These are phyloP conservation scores for Pitangus sulphuratus DNA, from an alignment of 2,797 vertebrate species.

Conservation along the genomic window DNA sequence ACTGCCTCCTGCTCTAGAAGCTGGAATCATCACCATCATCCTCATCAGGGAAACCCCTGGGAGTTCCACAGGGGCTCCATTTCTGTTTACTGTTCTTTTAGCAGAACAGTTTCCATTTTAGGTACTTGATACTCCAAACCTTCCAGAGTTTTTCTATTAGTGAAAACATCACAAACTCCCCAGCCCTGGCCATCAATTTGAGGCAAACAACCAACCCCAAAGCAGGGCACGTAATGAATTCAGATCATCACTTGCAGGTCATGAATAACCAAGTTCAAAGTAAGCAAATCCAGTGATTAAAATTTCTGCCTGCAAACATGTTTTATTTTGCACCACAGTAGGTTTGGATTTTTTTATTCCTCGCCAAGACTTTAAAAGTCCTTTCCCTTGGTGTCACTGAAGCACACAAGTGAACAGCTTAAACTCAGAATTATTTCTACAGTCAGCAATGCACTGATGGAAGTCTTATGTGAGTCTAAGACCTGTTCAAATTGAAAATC, in stretches of 20 bases:
- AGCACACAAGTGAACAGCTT: neutral
- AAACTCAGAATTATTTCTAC: neutral
- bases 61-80: neutral
- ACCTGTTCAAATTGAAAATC: neutral
- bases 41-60: neutral
- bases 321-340: neutral
- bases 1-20: neutral
- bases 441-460: neutral
- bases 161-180: neutral
- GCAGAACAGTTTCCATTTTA: neutral
- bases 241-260: neutral
- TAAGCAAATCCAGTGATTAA: neutral
- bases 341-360: neutral
- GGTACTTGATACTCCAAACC: neutral
- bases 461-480: neutral
- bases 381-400: neutral
- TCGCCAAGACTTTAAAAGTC: neutral
- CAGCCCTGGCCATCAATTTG: neutral
- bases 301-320: constrained; percentile 20
- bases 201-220: neutral
- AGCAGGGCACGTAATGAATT: neutral
- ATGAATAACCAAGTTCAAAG: constrained; percentile 31
- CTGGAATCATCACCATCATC: too few relatives aligned
- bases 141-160: neutral
- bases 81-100: neutral